Percentiles rank a stretch among this genome's conserved stretches.
Conservation (phyloP, 2,888 invertebrate genomes). For the Hedychridium roseum region DNA sequence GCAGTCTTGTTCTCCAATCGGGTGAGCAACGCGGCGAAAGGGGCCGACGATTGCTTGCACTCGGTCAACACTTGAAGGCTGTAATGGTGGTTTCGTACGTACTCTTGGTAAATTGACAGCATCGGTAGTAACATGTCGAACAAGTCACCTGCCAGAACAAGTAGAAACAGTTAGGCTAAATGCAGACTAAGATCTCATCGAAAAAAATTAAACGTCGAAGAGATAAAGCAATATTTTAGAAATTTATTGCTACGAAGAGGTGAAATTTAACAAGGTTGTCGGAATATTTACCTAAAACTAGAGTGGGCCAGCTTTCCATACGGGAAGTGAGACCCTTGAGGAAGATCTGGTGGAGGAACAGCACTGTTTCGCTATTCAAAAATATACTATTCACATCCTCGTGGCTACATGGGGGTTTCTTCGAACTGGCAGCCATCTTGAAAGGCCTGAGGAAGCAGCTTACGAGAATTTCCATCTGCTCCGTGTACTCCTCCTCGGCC, state of each 20-base stretch:
- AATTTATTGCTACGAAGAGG: neutral
- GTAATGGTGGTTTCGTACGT: constrained; percentile 93
- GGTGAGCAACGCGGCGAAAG: constrained; percentile 80
- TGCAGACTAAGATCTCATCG: too few relatives aligned
- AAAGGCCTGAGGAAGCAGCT: constrained; percentile 89
- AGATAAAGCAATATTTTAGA: neutral
- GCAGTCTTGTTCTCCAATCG: constrained; percentile 85
- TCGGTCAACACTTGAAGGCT: constrained; percentile 91
- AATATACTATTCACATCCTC: constrained; percentile 95
- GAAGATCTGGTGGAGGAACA: constrained; percentile 94
- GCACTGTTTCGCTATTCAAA: constrained; percentile 89
- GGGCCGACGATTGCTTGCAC: constrained; percentile 83
- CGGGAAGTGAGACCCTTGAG: constrained; percentile 90
- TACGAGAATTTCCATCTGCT: constrained; percentile 85
- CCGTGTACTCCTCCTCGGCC: constrained; percentile 91
- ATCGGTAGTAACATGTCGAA: constrained; percentile 95
- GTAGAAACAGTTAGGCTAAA: neutral
- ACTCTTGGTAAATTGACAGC: constrained; percentile 95
- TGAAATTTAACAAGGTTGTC: neutral
- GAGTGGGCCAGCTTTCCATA: constrained; percentile 93
- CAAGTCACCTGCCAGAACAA: constrained; percentile 76
- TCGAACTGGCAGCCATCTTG: constrained; percentile 93
- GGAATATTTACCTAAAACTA: constrained; percentile 79
- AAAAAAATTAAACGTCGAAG: too few relatives aligned
- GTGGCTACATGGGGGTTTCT: constrained; percentile 90